Evolutionary conservation across 2,888 invertebrate genomes (phyloP).

Genomic region (Dioctria linearis): DNA sequence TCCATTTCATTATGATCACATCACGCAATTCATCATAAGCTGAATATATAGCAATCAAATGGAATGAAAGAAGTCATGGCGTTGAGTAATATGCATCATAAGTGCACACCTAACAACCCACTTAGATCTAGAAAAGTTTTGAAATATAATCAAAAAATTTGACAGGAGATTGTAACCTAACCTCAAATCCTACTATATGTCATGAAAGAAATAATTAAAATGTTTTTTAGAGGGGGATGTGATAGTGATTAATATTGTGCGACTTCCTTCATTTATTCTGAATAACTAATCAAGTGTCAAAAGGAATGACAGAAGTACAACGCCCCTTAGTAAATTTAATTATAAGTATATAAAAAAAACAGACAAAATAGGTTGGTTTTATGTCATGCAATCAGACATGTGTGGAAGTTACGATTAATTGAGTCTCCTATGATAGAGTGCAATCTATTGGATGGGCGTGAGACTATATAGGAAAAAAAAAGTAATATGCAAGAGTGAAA

Average conservation of each 20-base stretch:
- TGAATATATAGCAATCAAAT: slow-evolving; percentile 1
- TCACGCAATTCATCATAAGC: slow-evolving; percentile 33
- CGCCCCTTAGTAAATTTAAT: slow-evolving; percentile 22
- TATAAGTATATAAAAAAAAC: not conserved
- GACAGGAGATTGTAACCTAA: not conserved
- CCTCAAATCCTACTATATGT: not conserved
- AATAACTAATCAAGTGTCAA: slow-evolving; percentile 52
- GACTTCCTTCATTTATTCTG: slow-evolving; percentile 51
- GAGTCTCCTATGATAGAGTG: slow-evolving; percentile 15
- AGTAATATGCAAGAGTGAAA: too few species aligned
- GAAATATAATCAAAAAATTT: slow-evolving; percentile 23
- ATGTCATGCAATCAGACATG: slow-evolving; percentile 6
- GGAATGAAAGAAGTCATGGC: slow-evolving; percentile 24
- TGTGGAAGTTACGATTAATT: slow-evolving; percentile 13
- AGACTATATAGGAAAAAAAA: too few species aligned
- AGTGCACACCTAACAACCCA: slow-evolving; percentile 31
- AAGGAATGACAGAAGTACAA: not conserved
- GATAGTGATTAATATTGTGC: slow-evolving; percentile 54
- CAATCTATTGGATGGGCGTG: not conserved
- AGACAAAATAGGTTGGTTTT: slow-evolving; percentile 5
- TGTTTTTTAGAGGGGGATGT: slow-evolving; percentile 38
- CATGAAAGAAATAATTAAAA: slow-evolving; percentile 20
- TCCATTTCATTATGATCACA: not conserved
- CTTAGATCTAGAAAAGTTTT: not conserved
- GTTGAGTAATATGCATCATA: slow-evolving; percentile 17